Percentiles rank a stretch among this genome's conserved stretches.
phyloP scores from a whole-genome alignment of 2,797 vertebrate genomes.

The Lophotriccus pileatus region DNA sequence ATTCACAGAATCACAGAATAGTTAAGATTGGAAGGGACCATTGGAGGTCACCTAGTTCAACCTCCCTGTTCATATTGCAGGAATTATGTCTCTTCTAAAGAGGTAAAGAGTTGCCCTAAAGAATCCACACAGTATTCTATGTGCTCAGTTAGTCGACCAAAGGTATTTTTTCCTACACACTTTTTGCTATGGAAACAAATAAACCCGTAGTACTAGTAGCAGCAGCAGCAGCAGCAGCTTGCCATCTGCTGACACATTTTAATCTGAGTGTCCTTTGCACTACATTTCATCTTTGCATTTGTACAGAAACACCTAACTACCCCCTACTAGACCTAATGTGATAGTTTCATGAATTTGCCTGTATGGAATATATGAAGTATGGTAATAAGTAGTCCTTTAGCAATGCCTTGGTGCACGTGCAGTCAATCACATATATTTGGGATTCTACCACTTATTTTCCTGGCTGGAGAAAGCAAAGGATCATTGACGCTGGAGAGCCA shows the following conservation, averaged over 20 bases:
- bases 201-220: not conserved
- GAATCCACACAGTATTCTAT: not conserved
- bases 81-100: not conserved
- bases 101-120: not conserved
- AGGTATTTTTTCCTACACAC: not conserved
- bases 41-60: not conserved
- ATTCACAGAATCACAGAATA: not conserved
- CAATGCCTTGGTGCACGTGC: not conserved
- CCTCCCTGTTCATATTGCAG: not conserved
- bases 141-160: not conserved
- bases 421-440: not conserved
- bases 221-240: not conserved
- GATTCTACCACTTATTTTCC: not conserved
- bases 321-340: not conserved
- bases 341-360: not conserved
- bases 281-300: not conserved
- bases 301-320: not conserved
- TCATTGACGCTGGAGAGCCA: not conserved
- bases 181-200: not conserved
- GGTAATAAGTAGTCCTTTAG: not conserved
- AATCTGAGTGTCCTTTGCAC: not conserved
- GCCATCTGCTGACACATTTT: not conserved
- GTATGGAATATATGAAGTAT: not conserved
- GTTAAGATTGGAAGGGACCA: not conserved
- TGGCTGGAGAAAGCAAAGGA: not conserved